These are phyloP conservation scores for Gallinago undulata DNA, from an alignment of 2,113 vertebrate species.

Conservation along the genomic window DNA sequence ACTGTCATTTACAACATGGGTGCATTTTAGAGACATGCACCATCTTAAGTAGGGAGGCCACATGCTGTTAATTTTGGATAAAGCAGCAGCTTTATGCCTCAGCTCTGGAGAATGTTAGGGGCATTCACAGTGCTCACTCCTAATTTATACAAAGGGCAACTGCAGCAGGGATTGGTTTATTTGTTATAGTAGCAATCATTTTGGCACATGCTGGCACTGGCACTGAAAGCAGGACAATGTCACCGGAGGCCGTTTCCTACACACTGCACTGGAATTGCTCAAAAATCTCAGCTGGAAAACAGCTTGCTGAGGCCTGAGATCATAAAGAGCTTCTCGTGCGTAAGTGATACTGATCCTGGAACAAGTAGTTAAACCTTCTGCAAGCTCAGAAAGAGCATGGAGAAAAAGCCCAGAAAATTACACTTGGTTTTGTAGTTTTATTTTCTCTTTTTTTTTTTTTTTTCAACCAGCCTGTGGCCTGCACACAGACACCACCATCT, in stretches of 20 bases:
- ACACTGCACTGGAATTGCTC: background rate
- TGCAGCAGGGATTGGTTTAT: background rate
- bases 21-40: background rate
- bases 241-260: constrained; percentile 60
- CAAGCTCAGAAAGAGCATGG: background rate
- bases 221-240: background rate
- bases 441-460: background rate
- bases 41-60: background rate
- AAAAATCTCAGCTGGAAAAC: constrained; percentile 47
- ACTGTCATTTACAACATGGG: background rate
- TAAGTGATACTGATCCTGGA: background rate
- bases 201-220: background rate
- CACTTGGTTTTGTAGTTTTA: background rate
- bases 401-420: background rate
- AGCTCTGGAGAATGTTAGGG: background rate
- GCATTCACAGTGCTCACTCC: background rate
- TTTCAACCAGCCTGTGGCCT: background rate
- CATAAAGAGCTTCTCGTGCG: background rate
- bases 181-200: background rate
- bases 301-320: background rate
- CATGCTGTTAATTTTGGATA: background rate
- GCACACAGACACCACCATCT: background rate
- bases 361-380: background rate
- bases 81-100: background rate
- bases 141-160: background rate